phyloP scores from a whole-genome alignment of 1,140 invertebrate species.

The Ditylenchus dipsaci region DNA sequence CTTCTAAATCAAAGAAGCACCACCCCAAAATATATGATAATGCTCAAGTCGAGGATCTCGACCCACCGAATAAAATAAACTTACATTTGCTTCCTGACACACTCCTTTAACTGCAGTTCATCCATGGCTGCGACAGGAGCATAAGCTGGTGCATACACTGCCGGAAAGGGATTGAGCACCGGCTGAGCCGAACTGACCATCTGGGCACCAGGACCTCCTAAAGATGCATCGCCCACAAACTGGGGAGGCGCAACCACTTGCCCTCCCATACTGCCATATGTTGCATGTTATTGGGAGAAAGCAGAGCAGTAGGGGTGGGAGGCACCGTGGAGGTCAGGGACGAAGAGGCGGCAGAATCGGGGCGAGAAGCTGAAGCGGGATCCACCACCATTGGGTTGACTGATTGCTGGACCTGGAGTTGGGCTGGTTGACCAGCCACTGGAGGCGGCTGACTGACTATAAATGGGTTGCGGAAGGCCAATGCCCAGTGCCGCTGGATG shows the following conservation, averaged over 20 bases:
- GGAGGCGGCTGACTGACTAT: conserved; percentile 8
- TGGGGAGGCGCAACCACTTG: not conserved
- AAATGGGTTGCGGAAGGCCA: not conserved
- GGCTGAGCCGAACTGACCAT: conserved; percentile 11
- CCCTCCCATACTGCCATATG: not conserved
- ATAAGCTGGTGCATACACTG: conserved; percentile 5
- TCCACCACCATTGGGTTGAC: not conserved
- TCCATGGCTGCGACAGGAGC: conserved; percentile 12
- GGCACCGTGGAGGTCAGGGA: conserved; percentile 45
- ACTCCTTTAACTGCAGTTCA: conserved; percentile 45
- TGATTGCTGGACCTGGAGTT: not conserved
- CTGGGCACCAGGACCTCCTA: not conserved
- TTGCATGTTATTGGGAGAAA: conserved; percentile 34
- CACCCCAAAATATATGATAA: no score
- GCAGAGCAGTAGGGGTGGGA: conserved; percentile 33
- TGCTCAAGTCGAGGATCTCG: no score
- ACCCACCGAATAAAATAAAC: conserved; percentile 14
- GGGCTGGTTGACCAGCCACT: not conserved
- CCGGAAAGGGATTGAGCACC: conserved; percentile 29
- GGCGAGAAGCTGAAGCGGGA: conserved; percentile 13
- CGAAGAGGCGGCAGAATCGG: conserved; percentile 43
- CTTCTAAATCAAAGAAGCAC: no score
- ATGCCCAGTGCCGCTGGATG: conserved; percentile 3
- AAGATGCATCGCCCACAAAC: not conserved
- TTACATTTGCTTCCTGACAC: conserved; percentile 55